Evolutionary conservation across 2,797 vertebrate species (phyloP).

Genomic region (Pangasius krempfi): DNA sequence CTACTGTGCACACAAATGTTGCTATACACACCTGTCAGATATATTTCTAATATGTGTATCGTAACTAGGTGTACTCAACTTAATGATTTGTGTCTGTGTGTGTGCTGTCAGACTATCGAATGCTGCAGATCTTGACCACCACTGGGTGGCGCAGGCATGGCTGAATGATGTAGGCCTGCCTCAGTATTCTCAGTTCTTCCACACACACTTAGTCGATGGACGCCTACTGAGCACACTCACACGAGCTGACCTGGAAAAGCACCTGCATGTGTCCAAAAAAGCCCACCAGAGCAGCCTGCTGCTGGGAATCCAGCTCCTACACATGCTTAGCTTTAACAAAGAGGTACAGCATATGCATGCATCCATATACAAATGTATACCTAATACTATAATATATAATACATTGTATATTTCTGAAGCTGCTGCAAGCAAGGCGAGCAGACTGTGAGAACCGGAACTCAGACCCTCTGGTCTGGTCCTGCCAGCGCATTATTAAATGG

Average conservation of each 20-base stretch:
- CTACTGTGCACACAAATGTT: background rate
- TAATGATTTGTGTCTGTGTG: background rate
- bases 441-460: conserved; percentile 82
- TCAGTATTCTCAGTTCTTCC: conserved; percentile 86
- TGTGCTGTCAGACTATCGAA: conserved; percentile 78
- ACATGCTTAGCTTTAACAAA: conserved; percentile 82
- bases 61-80: background rate
- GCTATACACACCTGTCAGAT: background rate
- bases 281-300: conserved; percentile 85
- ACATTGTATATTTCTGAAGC: conserved; percentile 61
- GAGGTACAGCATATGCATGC: conserved; percentile 70
- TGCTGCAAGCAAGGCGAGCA: conserved; percentile 78
- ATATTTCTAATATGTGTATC: background rate
- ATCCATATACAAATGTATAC: background rate
- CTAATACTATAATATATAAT: background rate
- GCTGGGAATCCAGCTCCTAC: conserved; percentile 83
- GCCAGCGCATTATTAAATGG: conserved; percentile 85
- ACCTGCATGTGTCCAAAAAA: conserved; percentile 79
- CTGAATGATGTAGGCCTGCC: conserved; percentile 84
- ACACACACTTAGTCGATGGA: conserved; percentile 82
- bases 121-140: conserved; percentile 85
- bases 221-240: conserved; percentile 83
- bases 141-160: conserved; percentile 87
- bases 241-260: conserved; percentile 81
- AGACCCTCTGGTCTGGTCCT: conserved; percentile 85